Conservation (phyloP, 2,888 invertebrate genomes). For the Syrphus vitripennis region DNA sequence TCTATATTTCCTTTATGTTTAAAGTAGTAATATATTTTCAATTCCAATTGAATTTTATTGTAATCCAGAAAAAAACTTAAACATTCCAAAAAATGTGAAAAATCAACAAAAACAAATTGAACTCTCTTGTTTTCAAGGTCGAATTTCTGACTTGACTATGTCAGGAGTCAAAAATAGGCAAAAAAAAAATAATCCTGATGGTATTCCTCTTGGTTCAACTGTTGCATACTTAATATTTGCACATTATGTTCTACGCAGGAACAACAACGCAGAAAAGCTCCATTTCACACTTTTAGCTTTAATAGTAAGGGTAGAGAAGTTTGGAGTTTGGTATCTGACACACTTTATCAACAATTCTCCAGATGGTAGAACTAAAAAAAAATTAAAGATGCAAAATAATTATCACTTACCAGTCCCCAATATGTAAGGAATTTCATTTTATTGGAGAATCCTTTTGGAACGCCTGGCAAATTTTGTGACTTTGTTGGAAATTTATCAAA, state of each 20-base stretch:
- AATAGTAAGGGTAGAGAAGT: background rate
- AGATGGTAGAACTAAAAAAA: conserved; percentile 16
- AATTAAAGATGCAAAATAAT: conserved; percentile 45
- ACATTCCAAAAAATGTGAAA: background rate
- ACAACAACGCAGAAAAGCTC: conserved; percentile 15
- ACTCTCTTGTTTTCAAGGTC: background rate
- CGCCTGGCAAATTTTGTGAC: conserved; percentile 76
- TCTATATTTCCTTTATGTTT: background rate
- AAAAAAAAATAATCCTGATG: background rate
- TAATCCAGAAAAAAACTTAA: background rate
- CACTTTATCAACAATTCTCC: background rate
- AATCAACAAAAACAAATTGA: background rate
- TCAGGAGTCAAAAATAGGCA: background rate
- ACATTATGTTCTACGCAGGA: conserved; percentile 7
- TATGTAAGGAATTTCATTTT: conserved; percentile 81
- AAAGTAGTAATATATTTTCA: background rate
- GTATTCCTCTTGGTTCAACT: background rate
- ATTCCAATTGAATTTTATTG: conserved; percentile 17
- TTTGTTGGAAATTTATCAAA: conserved; percentile 82
- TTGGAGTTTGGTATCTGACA: background rate
- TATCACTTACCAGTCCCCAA: conserved; percentile 82
- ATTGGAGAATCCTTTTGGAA: conserved; percentile 79
- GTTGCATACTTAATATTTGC: background rate
- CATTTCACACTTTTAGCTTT: background rate
- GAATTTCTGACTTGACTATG: background rate